Evolutionary conservation across 1,140 invertebrate species (phyloP).

Genomic region (Manduca sexta): DNA sequence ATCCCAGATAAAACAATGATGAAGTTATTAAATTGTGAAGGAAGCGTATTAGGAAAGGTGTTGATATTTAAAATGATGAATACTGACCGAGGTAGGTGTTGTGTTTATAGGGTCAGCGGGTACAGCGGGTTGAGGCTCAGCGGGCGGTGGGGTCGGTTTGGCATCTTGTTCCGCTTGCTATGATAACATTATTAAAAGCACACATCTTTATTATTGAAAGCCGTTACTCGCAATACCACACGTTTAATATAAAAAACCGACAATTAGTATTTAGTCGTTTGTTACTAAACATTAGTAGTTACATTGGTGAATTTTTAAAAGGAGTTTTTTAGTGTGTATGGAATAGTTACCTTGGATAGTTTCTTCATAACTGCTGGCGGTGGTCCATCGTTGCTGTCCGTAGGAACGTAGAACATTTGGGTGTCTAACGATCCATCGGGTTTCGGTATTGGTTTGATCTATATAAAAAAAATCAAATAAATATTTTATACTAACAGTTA

Average conservation of each 20-base stretch:
- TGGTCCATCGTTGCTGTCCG: conserved; percentile 79
- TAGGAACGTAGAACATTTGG: conserved; percentile 82
- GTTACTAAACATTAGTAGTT: neutral
- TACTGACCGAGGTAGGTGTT: neutral
- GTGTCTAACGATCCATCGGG: conserved; percentile 81
- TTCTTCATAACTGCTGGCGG: conserved; percentile 69
- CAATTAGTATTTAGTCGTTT: neutral
- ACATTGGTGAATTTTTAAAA: too few relatives aligned
- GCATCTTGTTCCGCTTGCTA: conserved; percentile 29
- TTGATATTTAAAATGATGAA: too few relatives aligned
- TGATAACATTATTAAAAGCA: neutral
- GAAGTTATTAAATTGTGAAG: too few relatives aligned
- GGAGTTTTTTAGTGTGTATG: neutral
- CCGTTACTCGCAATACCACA: neutral
- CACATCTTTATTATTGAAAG: neutral
- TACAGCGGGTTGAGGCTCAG: neutral
- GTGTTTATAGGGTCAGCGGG: neutral
- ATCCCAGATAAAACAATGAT: too few relatives aligned
- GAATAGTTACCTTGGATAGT: conserved; percentile 40
- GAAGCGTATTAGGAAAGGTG: too few relatives aligned
- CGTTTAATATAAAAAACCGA: neutral
- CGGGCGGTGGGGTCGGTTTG: conserved; percentile 7
- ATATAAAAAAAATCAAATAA: conserved; percentile 16
- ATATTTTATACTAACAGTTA: neutral
- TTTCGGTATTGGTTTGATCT: conserved; percentile 88